Conservation (phyloP, 2,113 vertebrate species). For the Haliaeetus leucogaster region DNA sequence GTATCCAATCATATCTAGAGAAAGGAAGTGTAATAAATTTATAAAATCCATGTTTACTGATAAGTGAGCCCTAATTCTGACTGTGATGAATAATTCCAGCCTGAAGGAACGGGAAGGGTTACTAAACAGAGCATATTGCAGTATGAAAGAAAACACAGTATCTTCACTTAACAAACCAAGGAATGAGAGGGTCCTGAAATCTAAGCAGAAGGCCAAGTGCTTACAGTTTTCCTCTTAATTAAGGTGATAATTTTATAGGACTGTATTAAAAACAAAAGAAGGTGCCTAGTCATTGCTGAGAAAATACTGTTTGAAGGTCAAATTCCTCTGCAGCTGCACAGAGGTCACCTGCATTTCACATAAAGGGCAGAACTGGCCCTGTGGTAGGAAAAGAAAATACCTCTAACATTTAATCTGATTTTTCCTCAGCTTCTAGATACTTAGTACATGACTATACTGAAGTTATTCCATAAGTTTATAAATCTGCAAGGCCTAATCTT, state of each 20-base stretch:
- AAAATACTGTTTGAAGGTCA: constrained; percentile 34
- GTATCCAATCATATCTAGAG: not conserved
- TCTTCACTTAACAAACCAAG: not conserved
- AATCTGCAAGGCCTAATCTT: not conserved
- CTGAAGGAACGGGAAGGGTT: not conserved
- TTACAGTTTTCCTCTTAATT: not conserved
- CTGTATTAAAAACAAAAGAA: not conserved
- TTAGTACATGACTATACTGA: not conserved
- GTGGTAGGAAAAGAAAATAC: not conserved
- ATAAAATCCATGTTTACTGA: not conserved
- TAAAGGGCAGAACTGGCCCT: not conserved
- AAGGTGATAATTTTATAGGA: not conserved
- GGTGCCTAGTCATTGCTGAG: not conserved
- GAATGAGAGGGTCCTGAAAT: not conserved
- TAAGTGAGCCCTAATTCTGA: not conserved
- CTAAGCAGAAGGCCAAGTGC: not conserved
- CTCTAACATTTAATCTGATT: not conserved
- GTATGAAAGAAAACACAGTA: not conserved
- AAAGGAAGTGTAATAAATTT: not conserved
- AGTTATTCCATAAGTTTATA: not conserved
- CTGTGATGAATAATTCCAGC: not conserved
- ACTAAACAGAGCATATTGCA: not conserved
- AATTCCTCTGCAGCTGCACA: constrained; percentile 6
- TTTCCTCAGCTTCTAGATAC: not conserved
- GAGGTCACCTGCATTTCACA: constrained; percentile 18